Evolutionary conservation across 2,113 vertebrate genomes (phyloP), one percentile per base, ranked within the genome.

Genomic region (Leptosomus discolor): DNA sequence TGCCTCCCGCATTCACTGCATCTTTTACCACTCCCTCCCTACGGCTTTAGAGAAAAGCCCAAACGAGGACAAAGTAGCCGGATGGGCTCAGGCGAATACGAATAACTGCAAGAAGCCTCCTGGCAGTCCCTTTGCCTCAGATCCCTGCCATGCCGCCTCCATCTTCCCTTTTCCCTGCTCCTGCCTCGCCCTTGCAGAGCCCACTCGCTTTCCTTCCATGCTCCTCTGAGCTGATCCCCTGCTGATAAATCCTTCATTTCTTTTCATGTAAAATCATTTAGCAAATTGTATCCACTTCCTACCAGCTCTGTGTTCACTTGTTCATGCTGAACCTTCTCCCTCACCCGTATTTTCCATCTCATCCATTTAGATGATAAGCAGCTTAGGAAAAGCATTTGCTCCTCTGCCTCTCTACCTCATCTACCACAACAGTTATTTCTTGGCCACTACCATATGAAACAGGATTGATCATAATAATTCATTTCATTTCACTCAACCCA

Each of bases 391-490:
- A 85, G 9, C 64, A 45, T 88, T 95, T 91, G 8, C 13, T 88
- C 19, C 57, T 96, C 77, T 94, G 41, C 41, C 39, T 88, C 53
- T 57, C 13, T 90, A 83, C 57, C 37, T 94, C 76, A 70, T 70
- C 58, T 75, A 75, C 71, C 43, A 46, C 71, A 70, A 75, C 34
- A 70, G 82, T 21, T 92, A 34, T 51, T 91, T 24, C 64, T 77
- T 77, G 85, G 78, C 46, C 73, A 60, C 91, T 32, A 70, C 39
- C 17, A 37, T 36, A 75, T 39, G 51, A 88, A 92, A 95, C 39
- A 56, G 48, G 71, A 92, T 60, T 90, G 41, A 92, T 78, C 60
- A 88, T 71, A 93, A 93, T 92, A 90, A 95, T 91, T 83, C 8
- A 80, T 90, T 90, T 94, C 5, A 61, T 86, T 92, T 94, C 68